Evolutionary conservation across 1,140 invertebrate species (phyloP).

Genomic region (Teleogryllus occipitalis): DNA sequence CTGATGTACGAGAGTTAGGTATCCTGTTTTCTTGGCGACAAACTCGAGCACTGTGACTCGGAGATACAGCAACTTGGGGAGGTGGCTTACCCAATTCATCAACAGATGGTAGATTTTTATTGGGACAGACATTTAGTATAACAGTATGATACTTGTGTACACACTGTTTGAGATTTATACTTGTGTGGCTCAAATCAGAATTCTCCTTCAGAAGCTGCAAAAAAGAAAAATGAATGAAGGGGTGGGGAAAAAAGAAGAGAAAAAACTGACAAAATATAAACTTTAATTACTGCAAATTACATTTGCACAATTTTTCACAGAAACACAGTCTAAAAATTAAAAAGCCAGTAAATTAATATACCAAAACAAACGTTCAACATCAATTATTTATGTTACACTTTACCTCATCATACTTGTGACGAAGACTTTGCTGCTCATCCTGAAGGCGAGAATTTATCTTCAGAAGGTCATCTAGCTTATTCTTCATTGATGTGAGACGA

Average conservation of each 20-base stretch:
- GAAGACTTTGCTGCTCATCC: constrained; percentile 60
- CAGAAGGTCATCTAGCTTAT: constrained; percentile 62
- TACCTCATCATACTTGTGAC: constrained; percentile 70
- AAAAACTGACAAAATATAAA: background rate
- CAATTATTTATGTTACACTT: constrained; percentile 24
- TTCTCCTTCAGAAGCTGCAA: constrained; percentile 22
- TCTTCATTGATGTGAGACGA: constrained; percentile 66
- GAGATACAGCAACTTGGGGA: background rate
- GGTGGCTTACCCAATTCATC: constrained; percentile 34
- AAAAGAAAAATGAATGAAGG: background rate
- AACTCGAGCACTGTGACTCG: background rate
- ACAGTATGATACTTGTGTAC: constrained; percentile 50
- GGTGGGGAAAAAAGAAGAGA: background rate
- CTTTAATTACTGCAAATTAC: background rate
- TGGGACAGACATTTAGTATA: constrained; percentile 47
- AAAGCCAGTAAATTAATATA: too few relatives aligned
- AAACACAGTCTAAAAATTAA: too few relatives aligned
- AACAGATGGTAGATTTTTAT: constrained; percentile 44
- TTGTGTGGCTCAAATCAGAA: constrained; percentile 25
- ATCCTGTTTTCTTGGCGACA: background rate
- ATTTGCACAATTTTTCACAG: too few relatives aligned
- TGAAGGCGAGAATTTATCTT: constrained; percentile 63
- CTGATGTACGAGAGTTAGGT: background rate
- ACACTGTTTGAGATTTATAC: constrained; percentile 39
- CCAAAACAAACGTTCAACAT: background rate